These are phyloP conservation scores for Eustalomyia histrio DNA, from an alignment of 2,888 invertebrate species.

Conservation along the genomic window DNA sequence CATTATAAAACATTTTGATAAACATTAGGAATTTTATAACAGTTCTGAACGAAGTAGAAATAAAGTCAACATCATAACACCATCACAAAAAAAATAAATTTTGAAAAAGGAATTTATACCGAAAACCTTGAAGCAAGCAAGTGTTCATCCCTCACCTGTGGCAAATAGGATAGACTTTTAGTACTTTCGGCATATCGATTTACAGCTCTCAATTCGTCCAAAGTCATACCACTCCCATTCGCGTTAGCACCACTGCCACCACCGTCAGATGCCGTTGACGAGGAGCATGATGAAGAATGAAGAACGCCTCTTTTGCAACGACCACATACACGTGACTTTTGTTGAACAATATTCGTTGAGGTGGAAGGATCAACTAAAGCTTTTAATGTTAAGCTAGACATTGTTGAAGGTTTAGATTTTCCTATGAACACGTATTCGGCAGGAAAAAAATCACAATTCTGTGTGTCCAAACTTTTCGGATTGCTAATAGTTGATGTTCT, in stretches of 20 bases:
- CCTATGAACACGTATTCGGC: slow-evolving; percentile 56
- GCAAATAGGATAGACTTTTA: slow-evolving; percentile 93
- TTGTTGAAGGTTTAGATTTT: slow-evolving; percentile 57
- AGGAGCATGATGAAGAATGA: slow-evolving; percentile 82
- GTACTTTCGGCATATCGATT: slow-evolving; percentile 95
- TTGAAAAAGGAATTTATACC: slow-evolving; percentile 72
- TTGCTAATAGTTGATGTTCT: slow-evolving; percentile 63
- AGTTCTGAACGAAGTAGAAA: too few relatives aligned
- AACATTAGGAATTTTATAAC: too few relatives aligned
- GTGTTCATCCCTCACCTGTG: slow-evolving; percentile 86
- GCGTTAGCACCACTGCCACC: slow-evolving; percentile 60
- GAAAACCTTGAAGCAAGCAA: slow-evolving; percentile 79
- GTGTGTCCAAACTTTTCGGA: slow-evolving; percentile 41
- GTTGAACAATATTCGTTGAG: slow-evolving; percentile 31
- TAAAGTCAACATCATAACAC: too few relatives aligned
- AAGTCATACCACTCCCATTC: slow-evolving; percentile 83
- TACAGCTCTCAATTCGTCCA: slow-evolving; percentile 91
- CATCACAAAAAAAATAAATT: too few relatives aligned
- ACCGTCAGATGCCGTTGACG: slow-evolving; percentile 78
- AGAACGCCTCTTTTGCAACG: slow-evolving; percentile 78
- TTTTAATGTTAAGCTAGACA: slow-evolving; percentile 56
- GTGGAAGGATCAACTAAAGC: slow-evolving; percentile 47
- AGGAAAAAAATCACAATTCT: slow-evolving; percentile 43
- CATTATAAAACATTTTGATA: too few relatives aligned
- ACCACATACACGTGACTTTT: slow-evolving; percentile 72